A percentile compares a stretch with the other conserved stretches of the same genome.
Evolutionary conservation across 2,797 vertebrate species (phyloP).

Genomic region (Myotis findleyi): DNA sequence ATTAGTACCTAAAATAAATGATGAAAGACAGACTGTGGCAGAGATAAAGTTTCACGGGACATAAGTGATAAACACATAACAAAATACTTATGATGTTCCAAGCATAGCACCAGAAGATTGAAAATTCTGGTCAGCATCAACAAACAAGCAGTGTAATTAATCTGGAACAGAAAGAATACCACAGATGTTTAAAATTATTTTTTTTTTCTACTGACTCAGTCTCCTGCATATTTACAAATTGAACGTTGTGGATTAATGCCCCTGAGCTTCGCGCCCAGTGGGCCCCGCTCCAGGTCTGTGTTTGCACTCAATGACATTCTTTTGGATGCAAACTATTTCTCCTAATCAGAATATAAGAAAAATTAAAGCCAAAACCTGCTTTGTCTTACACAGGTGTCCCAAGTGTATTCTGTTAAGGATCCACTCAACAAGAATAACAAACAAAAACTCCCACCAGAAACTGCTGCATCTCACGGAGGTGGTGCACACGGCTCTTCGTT

Average conservation of each 20-base stretch:
- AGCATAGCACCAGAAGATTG: slow-evolving; percentile 82
- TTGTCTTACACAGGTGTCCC: slow-evolving; percentile 63
- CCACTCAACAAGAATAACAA: slow-evolving; percentile 71
- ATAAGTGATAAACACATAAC: slow-evolving; percentile 83
- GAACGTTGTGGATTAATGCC: slow-evolving; percentile 86
- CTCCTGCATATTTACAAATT: slow-evolving; percentile 88
- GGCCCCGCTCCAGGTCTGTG: slow-evolving; percentile 82
- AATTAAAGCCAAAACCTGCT: slow-evolving; percentile 73
- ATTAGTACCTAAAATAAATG: slow-evolving; percentile 76
- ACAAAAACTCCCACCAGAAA: slow-evolving; percentile 54
- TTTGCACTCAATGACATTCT: slow-evolving; percentile 80
- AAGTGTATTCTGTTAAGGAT: slow-evolving; percentile 54
- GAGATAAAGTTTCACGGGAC: slow-evolving; percentile 75
- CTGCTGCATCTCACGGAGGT: neutral
- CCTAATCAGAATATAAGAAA: slow-evolving; percentile 69
- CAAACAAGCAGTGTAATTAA: slow-evolving; percentile 87
- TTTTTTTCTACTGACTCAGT: slow-evolving; percentile 86
- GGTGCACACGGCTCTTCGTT: neutral
- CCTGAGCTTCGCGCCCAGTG: slow-evolving; percentile 79
- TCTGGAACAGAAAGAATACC: slow-evolving; percentile 88
- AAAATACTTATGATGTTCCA: slow-evolving; percentile 79
- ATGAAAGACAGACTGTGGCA: slow-evolving; percentile 57
- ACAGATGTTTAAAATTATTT: slow-evolving; percentile 91
- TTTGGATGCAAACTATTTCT: slow-evolving; percentile 80
- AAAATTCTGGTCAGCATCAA: slow-evolving; percentile 86